Conservation (phyloP, 2,113 vertebrate genomes). For the Strix aluco region DNA sequence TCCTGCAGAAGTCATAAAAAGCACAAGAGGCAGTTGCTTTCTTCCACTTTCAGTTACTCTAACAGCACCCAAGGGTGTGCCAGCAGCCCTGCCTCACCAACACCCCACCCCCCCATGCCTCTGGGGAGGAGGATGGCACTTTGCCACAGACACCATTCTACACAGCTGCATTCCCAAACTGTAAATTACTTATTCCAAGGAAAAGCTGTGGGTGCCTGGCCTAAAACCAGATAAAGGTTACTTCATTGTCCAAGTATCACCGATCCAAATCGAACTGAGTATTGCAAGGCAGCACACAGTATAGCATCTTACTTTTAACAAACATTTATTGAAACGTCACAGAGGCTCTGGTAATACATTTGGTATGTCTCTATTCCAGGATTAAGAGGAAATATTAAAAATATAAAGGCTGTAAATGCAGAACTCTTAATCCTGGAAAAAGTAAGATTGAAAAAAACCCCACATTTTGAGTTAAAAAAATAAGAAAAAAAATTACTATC, state of each 20-base stretch:
- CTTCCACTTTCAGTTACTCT: not conserved
- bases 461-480: conserved; percentile 13
- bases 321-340: not conserved
- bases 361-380: conserved; percentile 5
- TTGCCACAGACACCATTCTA: accelerated
- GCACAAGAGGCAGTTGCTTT: too few relatives aligned
- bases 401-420: conserved; percentile 34
- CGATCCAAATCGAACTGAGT: accelerated
- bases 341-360: conserved; percentile 18
- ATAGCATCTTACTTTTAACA: not conserved
- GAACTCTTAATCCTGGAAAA: conserved; percentile 21
- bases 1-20: not conserved
- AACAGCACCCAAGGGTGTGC: not conserved
- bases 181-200: not conserved
- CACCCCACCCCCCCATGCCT: not conserved
- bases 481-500: not conserved
- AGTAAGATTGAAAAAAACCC: not conserved
- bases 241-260: not conserved
- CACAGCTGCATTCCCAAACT: not conserved
- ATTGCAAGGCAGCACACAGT: not conserved
- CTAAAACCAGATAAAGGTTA: not conserved
- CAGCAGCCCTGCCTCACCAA: not conserved
- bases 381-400: conserved; percentile 35
- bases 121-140: not conserved
- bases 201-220: not conserved